Percentiles rank a stretch among this genome's conserved stretches.
Conservation (phyloP, 2,113 vertebrate genomes). For the Pyxicephalus adspersus region DNA sequence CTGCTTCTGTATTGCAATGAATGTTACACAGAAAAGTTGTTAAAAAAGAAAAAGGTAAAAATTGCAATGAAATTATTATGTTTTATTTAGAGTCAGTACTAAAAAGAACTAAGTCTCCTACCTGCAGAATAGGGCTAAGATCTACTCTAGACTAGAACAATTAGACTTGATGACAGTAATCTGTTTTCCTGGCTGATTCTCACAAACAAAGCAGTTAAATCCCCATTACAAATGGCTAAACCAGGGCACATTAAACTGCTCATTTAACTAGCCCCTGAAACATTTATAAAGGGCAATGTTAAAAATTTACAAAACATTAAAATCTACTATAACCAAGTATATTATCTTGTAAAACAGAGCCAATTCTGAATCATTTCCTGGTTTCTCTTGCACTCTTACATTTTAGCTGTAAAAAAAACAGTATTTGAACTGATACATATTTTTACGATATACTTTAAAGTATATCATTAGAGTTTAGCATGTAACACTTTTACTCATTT, state of each 20-base stretch:
- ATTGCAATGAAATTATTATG: too few relatives aligned
- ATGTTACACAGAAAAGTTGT: too few relatives aligned
- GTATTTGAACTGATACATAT: background rate
- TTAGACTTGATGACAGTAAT: conserved; percentile 83
- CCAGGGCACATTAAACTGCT: conserved; percentile 79
- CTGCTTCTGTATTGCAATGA: too few relatives aligned
- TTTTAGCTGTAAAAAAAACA: background rate
- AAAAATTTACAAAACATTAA: conserved; percentile 75
- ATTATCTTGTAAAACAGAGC: conserved; percentile 24
- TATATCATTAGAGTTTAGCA: too few relatives aligned
- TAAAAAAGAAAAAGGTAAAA: too few relatives aligned
- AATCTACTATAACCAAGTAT: conserved; percentile 65
- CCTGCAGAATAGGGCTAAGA: conserved; percentile 70
- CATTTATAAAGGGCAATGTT: conserved; percentile 80
- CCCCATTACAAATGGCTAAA: conserved; percentile 75
- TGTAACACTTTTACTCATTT: too few relatives aligned
- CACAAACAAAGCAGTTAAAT: conserved; percentile 82
- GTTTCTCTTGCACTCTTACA: background rate
- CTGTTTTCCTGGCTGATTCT: conserved; percentile 80
- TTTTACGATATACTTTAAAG: too few relatives aligned
- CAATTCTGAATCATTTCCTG: background rate
- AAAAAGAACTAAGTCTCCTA: conserved; percentile 58
- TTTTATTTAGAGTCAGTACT: background rate
- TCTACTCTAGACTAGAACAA: conserved; percentile 72
- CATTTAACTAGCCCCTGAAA: conserved; percentile 73